Base-by-base conservation (phyloP, 2,888 invertebrate genomes). In the Mesoligia furuncula region DNA sequence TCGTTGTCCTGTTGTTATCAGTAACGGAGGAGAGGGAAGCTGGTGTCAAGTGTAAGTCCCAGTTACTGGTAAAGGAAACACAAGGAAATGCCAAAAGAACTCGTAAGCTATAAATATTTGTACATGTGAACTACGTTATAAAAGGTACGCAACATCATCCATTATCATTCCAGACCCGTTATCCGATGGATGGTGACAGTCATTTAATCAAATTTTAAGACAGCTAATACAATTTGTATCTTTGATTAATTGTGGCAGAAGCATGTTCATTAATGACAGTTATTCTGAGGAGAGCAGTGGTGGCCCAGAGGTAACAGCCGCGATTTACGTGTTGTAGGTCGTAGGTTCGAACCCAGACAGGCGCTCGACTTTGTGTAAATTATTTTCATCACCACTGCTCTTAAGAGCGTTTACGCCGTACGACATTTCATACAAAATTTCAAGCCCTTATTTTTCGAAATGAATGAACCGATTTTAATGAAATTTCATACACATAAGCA, bases 181-280 rank as follows among this genome's bases (percentile, higher is more conserved):
- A 90, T 79, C 78, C 85, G 87, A 85, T 81, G 84, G 83, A 86
- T 89, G 90, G 88, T 89, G 89, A 92, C 85, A 82, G 88, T 88
- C 89, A 90, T 93, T 92, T 91, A 91, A 93, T 93, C 90, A 92
- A 91, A 89, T 90, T 90, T 90, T 88, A 83, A 87, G 90, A 90
- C 90, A 88, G 89, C 88, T 90, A 86, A 91, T 90, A 88, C 85
- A 89, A 92, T 91, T 90, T 88, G 89, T 88, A 84, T 85, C 81
- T 88, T 87, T 91, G 90, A 93, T 90, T 89, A 91, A 91, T 92
- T 89, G 85, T 81, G 84, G 74, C 67, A 36, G 51, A 73, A 59
- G 54, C 36, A 51, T 75, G 80, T 77, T 62, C 39, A 82, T 73
- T 66, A 68, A 79, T 69, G 45, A 71, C 42, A 54, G 62, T 51